Conservation (phyloP, 2,113 vertebrate species). For the Fukomys damarensis region DNA sequence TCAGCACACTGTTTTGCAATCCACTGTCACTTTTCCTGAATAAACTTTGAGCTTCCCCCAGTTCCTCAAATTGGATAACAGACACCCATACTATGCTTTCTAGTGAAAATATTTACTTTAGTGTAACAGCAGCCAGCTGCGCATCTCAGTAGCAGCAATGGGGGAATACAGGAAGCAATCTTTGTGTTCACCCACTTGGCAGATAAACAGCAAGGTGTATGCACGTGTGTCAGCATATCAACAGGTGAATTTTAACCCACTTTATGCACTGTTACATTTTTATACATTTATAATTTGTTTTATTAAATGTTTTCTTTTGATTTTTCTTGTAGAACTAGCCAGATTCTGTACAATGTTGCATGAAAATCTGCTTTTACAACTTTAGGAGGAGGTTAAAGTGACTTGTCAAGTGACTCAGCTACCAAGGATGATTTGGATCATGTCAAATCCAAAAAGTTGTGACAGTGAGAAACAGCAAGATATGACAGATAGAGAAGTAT, state of each 20-base stretch:
- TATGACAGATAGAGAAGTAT: not conserved
- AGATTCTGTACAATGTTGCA: not conserved
- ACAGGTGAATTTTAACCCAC: not conserved
- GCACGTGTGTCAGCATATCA: not conserved
- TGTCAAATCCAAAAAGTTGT: not conserved
- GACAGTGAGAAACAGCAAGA: not conserved
- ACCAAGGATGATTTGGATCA: not conserved
- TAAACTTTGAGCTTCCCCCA: not conserved
- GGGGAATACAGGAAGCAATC: not conserved
- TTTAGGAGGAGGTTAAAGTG: not conserved
- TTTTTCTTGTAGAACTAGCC: not conserved
- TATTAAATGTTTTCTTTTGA: not conserved
- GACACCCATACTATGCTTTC: not conserved
- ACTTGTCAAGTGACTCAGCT: not conserved
- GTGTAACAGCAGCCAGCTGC: not conserved
- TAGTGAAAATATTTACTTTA: not conserved
- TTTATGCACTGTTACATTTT: not conserved
- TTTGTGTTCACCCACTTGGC: not conserved
- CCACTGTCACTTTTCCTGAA: not conserved
- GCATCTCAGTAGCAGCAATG: not conserved
- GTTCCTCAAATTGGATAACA: not conserved
- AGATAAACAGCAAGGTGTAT: not conserved
- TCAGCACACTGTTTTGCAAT: not conserved
- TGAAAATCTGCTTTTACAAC: not conserved
- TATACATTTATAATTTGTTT: not conserved